Evolutionary conservation across 2,797 vertebrate species (phyloP).

Genomic region (Sandelia bainsii): DNA sequence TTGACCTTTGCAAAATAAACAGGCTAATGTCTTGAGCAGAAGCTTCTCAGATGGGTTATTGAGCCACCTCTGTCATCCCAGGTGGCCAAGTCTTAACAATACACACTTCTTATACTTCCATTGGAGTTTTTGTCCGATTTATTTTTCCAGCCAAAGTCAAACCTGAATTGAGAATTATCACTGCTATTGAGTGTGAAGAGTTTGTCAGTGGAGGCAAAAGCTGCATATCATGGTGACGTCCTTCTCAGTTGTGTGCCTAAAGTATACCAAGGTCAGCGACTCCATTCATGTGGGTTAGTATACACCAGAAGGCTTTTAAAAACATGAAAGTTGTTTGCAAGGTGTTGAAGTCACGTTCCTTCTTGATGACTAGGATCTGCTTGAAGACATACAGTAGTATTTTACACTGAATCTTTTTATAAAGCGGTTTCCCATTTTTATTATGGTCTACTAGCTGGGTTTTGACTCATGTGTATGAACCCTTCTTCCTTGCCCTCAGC

Average conservation of each 20-base stretch:
- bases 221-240: conserved; percentile 13
- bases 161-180: conserved; percentile 44
- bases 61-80: conserved; percentile 55
- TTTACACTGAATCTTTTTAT: conserved; percentile 8
- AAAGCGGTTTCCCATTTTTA: neutral
- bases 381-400: conserved; percentile 21
- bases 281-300: conserved; percentile 12
- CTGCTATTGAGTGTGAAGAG: conserved; percentile 38
- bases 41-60: conserved; percentile 47
- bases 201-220: conserved; percentile 33
- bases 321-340: conserved; percentile 51
- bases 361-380: conserved; percentile 18
- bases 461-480: neutral
- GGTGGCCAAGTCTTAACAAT: conserved; percentile 62
- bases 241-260: conserved; percentile 13
- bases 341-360: conserved; percentile 40
- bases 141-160: conserved; percentile 63
- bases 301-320: conserved; percentile 36
- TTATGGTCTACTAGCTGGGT: neutral
- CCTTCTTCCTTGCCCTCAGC: neutral
- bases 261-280: conserved; percentile 22
- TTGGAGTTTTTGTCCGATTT: conserved; percentile 67
- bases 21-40: conserved; percentile 59
- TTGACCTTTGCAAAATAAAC: conserved; percentile 75
- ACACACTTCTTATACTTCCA: conserved; percentile 54